A percentile compares a stretch with the other conserved stretches of the same genome.
These are phyloP conservation scores for Diadophis punctatus DNA, from an alignment of 2,113 vertebrate species.

Conservation along the genomic window DNA sequence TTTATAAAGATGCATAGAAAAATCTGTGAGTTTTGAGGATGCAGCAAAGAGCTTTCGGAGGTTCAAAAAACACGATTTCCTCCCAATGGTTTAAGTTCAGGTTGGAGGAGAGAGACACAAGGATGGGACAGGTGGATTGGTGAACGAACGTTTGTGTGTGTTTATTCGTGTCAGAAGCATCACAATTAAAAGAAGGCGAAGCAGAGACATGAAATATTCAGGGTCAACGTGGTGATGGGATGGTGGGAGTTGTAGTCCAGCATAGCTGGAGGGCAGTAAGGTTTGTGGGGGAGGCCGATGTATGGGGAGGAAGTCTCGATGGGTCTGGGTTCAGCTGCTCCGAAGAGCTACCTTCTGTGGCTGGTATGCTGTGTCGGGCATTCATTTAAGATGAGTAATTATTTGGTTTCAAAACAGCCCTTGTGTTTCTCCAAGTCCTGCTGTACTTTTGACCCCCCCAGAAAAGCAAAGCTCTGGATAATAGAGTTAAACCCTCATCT, in stretches of 20 bases:
- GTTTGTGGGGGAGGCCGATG: no score
- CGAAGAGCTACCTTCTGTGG: slow-evolving; percentile 34
- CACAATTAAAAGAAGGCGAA: not conserved
- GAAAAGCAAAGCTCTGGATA: slow-evolving; percentile 79
- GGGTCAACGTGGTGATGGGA: no score
- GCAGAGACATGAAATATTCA: not conserved
- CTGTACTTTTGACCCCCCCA: slow-evolving; percentile 77
- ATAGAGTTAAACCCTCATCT: slow-evolving; percentile 83
- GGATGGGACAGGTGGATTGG: no score
- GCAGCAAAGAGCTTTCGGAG: not conserved
- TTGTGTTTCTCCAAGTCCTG: slow-evolving; percentile 61
- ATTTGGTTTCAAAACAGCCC: slow-evolving; percentile 64
- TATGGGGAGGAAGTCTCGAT: not conserved
- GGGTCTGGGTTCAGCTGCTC: slow-evolving; percentile 16
- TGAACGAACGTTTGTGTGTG: not conserved
- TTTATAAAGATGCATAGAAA: not conserved
- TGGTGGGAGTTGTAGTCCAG: not conserved
- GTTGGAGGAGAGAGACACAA: no score
- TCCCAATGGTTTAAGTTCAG: not conserved
- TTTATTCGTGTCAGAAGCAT: no score
- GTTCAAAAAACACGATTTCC: not conserved
- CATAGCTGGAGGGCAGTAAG: not conserved
- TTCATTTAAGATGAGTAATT: slow-evolving; percentile 66
- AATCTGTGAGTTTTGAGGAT: not conserved
- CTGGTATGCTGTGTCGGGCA: slow-evolving; percentile 49